Percentiles rank a stretch among this genome's conserved stretches.
These are phyloP conservation scores for Eulemur macaco DNA, from an alignment of 2,113 vertebrate genomes.

Conservation along the genomic window DNA sequence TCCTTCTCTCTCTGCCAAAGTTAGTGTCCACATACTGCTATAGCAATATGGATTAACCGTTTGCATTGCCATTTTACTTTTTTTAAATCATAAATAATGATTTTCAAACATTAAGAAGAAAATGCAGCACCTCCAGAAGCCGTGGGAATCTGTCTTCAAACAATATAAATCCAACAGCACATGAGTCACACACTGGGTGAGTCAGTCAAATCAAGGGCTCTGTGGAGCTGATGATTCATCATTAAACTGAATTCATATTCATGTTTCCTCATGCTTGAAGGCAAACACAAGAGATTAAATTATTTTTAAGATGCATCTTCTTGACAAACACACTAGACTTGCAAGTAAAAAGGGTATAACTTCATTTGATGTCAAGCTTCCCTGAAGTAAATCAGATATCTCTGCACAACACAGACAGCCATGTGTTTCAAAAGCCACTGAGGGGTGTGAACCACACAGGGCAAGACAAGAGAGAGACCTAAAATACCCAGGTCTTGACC, in stretches of 20 bases:
- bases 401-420: not conserved
- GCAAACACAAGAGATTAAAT: slow-evolving; percentile 59
- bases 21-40: not conserved
- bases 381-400: not conserved
- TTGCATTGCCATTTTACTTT: not conserved
- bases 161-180: slow-evolving; percentile 36
- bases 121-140: not conserved
- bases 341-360: slow-evolving; percentile 37
- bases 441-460: not conserved
- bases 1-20: not conserved
- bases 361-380: not conserved
- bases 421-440: not conserved
- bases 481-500: not conserved
- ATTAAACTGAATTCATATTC: slow-evolving; percentile 49
- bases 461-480: not conserved
- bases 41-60: not conserved
- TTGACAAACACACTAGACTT: slow-evolving; percentile 51
- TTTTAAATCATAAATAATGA: slow-evolving; percentile 1
- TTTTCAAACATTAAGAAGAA: slow-evolving; percentile 44
- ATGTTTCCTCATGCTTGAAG: slow-evolving; percentile 16
- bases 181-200: slow-evolving; percentile 40
- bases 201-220: slow-evolving; percentile 8
- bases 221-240: slow-evolving; percentile 60
- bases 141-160: slow-evolving; percentile 33
- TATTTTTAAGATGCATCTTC: slow-evolving; percentile 68